Evolutionary conservation across 2,797 vertebrate species (phyloP).

Genomic region (Chaunax sp.): DNA sequence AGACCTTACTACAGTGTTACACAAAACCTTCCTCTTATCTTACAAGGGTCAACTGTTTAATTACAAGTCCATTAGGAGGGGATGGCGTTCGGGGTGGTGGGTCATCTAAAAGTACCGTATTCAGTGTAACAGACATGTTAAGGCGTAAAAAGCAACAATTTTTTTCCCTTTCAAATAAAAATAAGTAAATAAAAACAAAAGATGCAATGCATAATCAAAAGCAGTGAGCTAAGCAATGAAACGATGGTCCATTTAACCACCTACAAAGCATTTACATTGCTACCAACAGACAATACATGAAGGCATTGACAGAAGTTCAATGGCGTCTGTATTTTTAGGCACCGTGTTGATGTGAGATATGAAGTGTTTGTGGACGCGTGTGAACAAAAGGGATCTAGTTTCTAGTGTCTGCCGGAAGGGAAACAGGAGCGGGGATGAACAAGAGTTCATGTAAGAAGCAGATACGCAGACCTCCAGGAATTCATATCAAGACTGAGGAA

Average conservation of each 20-base stretch:
- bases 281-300: conserved; percentile 83
- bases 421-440: conserved; percentile 25
- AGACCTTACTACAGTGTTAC: conserved; percentile 80
- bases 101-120: conserved; percentile 73
- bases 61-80: conserved; percentile 77
- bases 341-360: conserved; percentile 91
- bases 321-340: conserved; percentile 99
- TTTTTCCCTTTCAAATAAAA: conserved; percentile 55
- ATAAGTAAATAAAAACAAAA: conserved; percentile 26
- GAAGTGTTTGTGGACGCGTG: conserved; percentile 58
- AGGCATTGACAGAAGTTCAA: conserved; percentile 86
- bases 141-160: conserved; percentile 79
- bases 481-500: conserved; percentile 85
- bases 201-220: conserved; percentile 69
- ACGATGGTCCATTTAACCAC: conserved; percentile 67
- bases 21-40: conserved; percentile 81
- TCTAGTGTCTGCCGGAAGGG: conserved; percentile 48
- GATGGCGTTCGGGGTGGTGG: conserved; percentile 40
- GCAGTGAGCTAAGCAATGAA: conserved; percentile 72
- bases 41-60: conserved; percentile 74
- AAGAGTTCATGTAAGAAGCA: conserved; percentile 70
- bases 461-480: conserved; percentile 83
- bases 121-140: conserved; percentile 79
- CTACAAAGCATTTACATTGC: conserved; percentile 85
- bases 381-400: conserved; percentile 40